Evolutionary conservation across 2,888 invertebrate genomes (phyloP), one percentile per base, ranked within the genome.

Genomic region (Chelonus formosanus): DNA sequence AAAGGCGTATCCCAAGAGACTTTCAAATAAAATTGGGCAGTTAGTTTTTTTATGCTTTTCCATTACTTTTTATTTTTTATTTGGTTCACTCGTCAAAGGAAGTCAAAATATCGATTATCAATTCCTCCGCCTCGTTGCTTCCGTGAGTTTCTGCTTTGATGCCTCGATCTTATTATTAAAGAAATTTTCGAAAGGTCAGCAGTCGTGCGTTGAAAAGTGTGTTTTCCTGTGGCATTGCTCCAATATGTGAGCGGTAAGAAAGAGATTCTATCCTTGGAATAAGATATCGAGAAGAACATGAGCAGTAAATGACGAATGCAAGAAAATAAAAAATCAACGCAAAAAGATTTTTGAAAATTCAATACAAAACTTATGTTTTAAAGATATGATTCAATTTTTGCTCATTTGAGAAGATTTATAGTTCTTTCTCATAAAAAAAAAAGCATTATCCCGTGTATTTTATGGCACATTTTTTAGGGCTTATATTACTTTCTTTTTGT

Each of bases 181-280:
- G 48, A 50, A 53, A 65, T 65, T 35, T 61, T 35, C 35, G 50
- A 5, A 55, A 61, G 60, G 65, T 65, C 65, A 65, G 65, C 60
- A 50, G 44, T 65, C 44, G 60, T 65, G 60, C 65, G 65, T 50
- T 55, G 65, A 65, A 61, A 65, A 65, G 60, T 60, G 60, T 65
- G 48, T 65, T 50, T 65, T 60, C 34, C 50, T 60, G 60, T 61
- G 65, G 56, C 60, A 65, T 65, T 43, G 8, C 8, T 59, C 60
- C 60, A 65, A 65, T 65, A 48, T 60, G 50, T 47, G 3, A 5
- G 47, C 5, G 3, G 4, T 44, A 8, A 5, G 44, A n/a, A 8
- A 61, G 62, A 32, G 40, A 7, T 45, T 52, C 45, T 7, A n/a
- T 43, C 43, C 44, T 8, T 10, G n/a, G 50, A 56, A 55, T 63